Percentiles rank a stretch among this genome's conserved stretches.
phyloP scores from a whole-genome alignment of 1,140 invertebrate species.

The Liolophura sinensis region DNA sequence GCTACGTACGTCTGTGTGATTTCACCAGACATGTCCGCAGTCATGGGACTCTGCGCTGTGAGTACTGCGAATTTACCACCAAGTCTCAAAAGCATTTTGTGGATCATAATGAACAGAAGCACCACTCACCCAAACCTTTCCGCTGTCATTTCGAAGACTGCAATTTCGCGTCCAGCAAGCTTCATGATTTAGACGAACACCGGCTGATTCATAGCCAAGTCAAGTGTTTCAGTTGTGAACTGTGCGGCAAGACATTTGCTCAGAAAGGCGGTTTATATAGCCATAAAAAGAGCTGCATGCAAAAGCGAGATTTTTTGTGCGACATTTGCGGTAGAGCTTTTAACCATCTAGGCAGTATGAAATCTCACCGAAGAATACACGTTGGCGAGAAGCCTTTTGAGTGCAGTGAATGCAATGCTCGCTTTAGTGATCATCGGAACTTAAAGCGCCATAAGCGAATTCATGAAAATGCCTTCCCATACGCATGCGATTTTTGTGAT shows the following conservation, averaged over 20 bases:
- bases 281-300: constrained; percentile 34
- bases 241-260: constrained; percentile 48
- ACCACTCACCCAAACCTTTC: constrained; percentile 30
- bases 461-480: constrained; percentile 40
- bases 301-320: constrained; percentile 33
- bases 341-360: constrained; percentile 32
- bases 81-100: constrained; percentile 20
- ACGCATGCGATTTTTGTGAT: constrained; percentile 28
- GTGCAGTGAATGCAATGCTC: constrained; percentile 28
- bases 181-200: constrained; percentile 33
- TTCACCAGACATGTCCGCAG: too few species aligned
- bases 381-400: constrained; percentile 32
- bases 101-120: constrained; percentile 22
- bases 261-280: constrained; percentile 33
- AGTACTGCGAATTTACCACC: constrained; percentile 14
- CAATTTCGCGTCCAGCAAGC: constrained; percentile 22
- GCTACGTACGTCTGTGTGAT: too few species aligned
- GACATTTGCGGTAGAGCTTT: constrained; percentile 40
- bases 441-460: constrained; percentile 35
- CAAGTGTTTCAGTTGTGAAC: constrained; percentile 42
- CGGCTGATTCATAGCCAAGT: constrained; percentile 38
- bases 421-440: constrained; percentile 38
- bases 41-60: constrained; percentile 10
- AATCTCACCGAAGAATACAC: constrained; percentile 32
- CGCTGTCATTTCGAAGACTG: constrained; percentile 27